Conservation (phyloP, 2,888 invertebrate genomes). For the Notodromas monacha region DNA sequence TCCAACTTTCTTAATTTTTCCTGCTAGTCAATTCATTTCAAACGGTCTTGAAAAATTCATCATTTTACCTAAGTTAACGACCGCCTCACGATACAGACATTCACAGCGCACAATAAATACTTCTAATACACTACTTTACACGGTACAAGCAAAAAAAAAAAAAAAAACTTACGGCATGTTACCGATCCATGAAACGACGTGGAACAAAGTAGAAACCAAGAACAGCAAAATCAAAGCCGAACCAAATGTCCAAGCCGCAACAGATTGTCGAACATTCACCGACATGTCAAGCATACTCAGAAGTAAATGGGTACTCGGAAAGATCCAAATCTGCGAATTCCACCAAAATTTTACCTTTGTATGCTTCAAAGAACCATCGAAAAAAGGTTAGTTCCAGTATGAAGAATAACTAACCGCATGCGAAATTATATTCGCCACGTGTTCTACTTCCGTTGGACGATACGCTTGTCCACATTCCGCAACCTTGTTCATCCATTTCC, state of each 20-base stretch:
- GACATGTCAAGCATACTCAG: conserved; percentile 38
- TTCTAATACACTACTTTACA: too few species aligned
- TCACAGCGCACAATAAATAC: too few species aligned
- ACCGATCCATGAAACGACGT: conserved; percentile 34
- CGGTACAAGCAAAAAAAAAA: too few species aligned
- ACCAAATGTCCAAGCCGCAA: conserved; percentile 56
- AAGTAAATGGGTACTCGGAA: conserved; percentile 47
- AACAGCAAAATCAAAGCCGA: conserved; percentile 50
- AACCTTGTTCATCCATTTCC: conserved; percentile 11
- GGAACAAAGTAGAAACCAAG: conserved; percentile 59
- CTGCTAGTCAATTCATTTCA: too few species aligned
- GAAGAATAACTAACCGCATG: conserved; percentile 27
- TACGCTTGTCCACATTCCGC: conserved; percentile 26
- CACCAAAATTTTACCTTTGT: too few species aligned
- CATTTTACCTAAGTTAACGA: too few species aligned
- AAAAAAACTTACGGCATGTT: conserved; percentile 14
- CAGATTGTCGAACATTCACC: conserved; percentile 32
- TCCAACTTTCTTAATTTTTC: too few species aligned
- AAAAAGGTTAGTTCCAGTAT: conserved; percentile 4
- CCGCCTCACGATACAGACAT: too few species aligned
- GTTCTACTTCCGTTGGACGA: conserved; percentile 54
- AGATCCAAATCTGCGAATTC: conserved; percentile 32
- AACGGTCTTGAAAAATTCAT: too few species aligned
- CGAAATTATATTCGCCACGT: conserved; percentile 61
- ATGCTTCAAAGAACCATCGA: not conserved